These are phyloP conservation scores for Macaca nemestrina DNA, from an alignment of 2,113 vertebrate genomes.

Conservation along the genomic window DNA sequence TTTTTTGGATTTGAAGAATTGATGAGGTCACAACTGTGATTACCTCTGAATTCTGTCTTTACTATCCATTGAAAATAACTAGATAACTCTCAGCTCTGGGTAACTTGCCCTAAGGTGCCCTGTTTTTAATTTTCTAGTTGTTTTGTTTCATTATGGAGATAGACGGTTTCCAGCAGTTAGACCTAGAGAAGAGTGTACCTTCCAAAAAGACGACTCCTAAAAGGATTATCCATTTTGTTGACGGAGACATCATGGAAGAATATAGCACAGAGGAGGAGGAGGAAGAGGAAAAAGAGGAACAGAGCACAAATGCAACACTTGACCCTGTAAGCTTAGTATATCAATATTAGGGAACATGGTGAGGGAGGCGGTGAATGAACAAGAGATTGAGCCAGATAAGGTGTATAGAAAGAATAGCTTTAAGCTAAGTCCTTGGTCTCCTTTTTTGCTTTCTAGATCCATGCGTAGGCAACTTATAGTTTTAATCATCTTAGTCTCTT, in stretches of 20 bases:
- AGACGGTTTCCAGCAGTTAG: not conserved
- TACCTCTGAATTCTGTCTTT: not conserved
- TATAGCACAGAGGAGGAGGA: conserved; percentile 79
- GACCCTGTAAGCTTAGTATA: conserved; percentile 68
- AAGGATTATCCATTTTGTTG: conserved; percentile 87
- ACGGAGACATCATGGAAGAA: conserved; percentile 86
- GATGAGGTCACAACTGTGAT: not conserved
- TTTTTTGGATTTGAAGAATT: not conserved
- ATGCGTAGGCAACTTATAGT: not conserved
- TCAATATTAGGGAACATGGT: not conserved
- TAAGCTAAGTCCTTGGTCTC: not conserved
- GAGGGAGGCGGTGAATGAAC: not conserved
- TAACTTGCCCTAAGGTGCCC: not conserved
- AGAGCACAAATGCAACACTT: conserved; percentile 31
- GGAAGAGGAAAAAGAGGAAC: conserved; percentile 73
- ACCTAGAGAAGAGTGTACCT: not conserved
- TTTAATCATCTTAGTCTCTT: not conserved
- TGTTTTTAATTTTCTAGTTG: not conserved
- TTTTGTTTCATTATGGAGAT: conserved; percentile 38
- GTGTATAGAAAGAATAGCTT: not conserved
- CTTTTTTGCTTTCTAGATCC: not conserved
- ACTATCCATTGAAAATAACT: not conserved
- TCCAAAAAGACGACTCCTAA: conserved; percentile 51
- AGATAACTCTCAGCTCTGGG: not conserved
- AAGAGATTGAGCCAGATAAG: not conserved